phyloP scores from a whole-genome alignment of 2,888 invertebrate species.

The Drosophila ustulata region DNA sequence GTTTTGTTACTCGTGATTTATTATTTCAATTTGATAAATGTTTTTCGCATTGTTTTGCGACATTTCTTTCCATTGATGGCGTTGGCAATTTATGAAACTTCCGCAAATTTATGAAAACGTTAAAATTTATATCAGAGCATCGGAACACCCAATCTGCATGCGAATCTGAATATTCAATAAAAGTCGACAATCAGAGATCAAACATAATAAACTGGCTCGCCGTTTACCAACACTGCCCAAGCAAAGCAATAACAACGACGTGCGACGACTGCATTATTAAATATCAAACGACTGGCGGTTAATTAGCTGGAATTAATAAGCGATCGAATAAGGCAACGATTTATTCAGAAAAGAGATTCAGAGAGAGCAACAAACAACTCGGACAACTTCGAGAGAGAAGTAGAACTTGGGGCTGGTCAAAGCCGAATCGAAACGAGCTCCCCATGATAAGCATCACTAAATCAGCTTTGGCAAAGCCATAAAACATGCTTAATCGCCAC shows the following conservation, averaged over 20 bases:
- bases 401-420: conserved; percentile 46
- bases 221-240: conserved; percentile 55
- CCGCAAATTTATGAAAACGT: conserved; percentile 13
- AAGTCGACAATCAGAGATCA: conserved; percentile 4
- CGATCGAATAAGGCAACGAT: conserved; percentile 34
- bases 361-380: neutral
- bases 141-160: conserved; percentile 15
- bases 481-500: conserved; percentile 65
- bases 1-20: neutral
- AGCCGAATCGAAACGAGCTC: conserved; percentile 68
- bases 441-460: conserved; percentile 70
- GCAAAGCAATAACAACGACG: conserved; percentile 1
- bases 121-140: conserved; percentile 19
- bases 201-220: conserved; percentile 10
- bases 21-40: neutral
- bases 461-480: conserved; percentile 70
- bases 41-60: neutral
- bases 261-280: conserved; percentile 48
- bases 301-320: conserved; percentile 75
- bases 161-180: conserved; percentile 17
- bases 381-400: conserved; percentile 12
- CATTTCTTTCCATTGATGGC: conserved; percentile 3
- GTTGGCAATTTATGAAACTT: conserved; percentile 5
- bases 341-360: conserved; percentile 16
- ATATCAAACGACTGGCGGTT: conserved; percentile 65